phyloP scores from a whole-genome alignment of 2,797 vertebrate genomes.

The Denticeps clupeoides region DNA sequence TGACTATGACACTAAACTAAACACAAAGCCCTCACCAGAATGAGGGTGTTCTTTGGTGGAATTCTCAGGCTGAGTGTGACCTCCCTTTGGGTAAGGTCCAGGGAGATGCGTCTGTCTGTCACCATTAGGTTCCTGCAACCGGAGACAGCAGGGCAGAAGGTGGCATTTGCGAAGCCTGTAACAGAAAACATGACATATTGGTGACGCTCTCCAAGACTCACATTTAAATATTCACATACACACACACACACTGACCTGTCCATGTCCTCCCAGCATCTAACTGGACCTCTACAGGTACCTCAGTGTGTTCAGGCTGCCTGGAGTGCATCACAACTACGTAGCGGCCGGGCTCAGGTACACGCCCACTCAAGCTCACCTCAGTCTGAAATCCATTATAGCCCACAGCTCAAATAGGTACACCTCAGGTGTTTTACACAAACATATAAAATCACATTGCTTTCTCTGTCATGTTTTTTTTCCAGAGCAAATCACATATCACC shows the following conservation, averaged over 20 bases:
- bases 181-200: not conserved
- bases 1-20: not conserved
- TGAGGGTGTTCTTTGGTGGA: slow-evolving; percentile 64
- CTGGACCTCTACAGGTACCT: slow-evolving; percentile 63
- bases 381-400: too few species aligned
- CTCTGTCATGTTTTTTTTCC: too few species aligned
- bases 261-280: slow-evolving; percentile 54
- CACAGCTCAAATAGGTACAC: slow-evolving; percentile 5
- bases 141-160: slow-evolving; percentile 75
- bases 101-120: slow-evolving; percentile 57
- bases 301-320: slow-evolving; percentile 60
- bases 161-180: slow-evolving; percentile 69
- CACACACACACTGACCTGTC: slow-evolving; percentile 60
- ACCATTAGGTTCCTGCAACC: slow-evolving; percentile 75
- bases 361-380: slow-evolving; percentile 61
- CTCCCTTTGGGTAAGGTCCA: slow-evolving; percentile 55
- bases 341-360: slow-evolving; percentile 54
- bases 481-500: too few species aligned
- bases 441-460: not conserved
- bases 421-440: too few species aligned
- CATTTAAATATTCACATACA: not conserved
- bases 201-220: not conserved
- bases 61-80: slow-evolving; percentile 63
- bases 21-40: slow-evolving; percentile 60
- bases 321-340: slow-evolving; percentile 74